These are phyloP conservation scores for Drosophila eugracilis DNA, from an alignment of 1,140 invertebrate species.

Conservation along the genomic window DNA sequence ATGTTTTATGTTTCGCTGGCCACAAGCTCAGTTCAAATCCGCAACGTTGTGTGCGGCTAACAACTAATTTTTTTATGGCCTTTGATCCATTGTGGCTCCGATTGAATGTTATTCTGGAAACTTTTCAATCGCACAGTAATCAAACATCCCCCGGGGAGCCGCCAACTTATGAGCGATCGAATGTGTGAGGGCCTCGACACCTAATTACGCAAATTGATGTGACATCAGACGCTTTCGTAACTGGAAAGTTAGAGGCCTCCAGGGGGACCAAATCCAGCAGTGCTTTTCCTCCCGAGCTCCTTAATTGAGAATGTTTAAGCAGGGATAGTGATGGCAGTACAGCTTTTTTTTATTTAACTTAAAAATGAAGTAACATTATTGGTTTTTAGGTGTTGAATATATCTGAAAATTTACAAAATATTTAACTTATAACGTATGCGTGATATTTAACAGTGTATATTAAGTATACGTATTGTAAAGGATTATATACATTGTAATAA, in stretches of 20 bases:
- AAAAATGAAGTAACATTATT: no score
- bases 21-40: constrained; percentile 30
- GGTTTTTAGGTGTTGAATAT: no score
- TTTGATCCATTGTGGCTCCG: constrained; percentile 11
- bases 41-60: constrained; percentile 1
- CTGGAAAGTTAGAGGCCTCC: constrained; percentile 8
- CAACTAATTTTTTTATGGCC: constrained; percentile 50
- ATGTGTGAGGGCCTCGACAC: constrained; percentile 27
- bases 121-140: constrained; percentile 29
- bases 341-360: neutral
- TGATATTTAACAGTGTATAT: neutral
- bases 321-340: constrained; percentile 2
- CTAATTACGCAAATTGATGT: constrained; percentile 51
- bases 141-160: constrained; percentile 15
- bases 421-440: no score
- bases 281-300: constrained; percentile 5
- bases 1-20: constrained; percentile 45
- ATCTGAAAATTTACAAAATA: no score
- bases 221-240: constrained; percentile 20
- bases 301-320: neutral
- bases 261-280: neutral
- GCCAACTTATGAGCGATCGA: constrained; percentile 1
- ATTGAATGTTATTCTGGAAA: constrained; percentile 34
- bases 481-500: no score
- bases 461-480: constrained; percentile 1